phyloP scores from a whole-genome alignment of 2,888 invertebrate species.

The Thyatira batis region DNA sequence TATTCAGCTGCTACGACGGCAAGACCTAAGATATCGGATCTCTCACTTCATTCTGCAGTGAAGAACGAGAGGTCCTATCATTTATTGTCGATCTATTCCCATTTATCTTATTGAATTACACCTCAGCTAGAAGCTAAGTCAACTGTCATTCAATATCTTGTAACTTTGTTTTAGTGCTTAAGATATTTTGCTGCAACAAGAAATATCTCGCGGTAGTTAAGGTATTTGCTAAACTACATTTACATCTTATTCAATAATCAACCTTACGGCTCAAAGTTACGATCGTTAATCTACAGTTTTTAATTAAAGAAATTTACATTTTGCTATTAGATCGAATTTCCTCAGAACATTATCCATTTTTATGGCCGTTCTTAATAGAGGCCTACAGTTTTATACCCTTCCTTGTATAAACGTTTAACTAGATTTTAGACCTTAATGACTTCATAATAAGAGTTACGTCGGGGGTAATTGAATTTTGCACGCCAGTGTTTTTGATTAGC shows the following conservation, averaged over 20 bases:
- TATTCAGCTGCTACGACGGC: background rate
- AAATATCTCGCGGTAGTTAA: no score
- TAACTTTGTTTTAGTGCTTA: no score
- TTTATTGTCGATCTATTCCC: no score
- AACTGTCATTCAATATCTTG: background rate
- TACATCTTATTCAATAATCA: constrained; percentile 18
- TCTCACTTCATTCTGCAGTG: no score
- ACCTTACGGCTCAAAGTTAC: constrained; percentile 25
- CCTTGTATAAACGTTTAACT: constrained; percentile 9
- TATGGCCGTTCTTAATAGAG: constrained; percentile 61
- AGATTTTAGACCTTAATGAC: constrained; percentile 27
- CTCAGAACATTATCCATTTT: constrained; percentile 59
- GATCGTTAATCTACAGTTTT: constrained; percentile 27
- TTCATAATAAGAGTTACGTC: constrained; percentile 18
- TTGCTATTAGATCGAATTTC: constrained; percentile 35
- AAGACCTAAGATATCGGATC: no score
- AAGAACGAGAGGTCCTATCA: no score
- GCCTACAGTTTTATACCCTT: constrained; percentile 36
- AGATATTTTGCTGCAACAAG: no score
- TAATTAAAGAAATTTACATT: constrained; percentile 48
- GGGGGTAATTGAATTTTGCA: constrained; percentile 11
- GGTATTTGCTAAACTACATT: no score
- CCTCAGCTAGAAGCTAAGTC: background rate
- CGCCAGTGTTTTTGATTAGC: constrained; percentile 52
- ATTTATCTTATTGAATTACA: no score